These are phyloP conservation scores for Engystomops pustulosus DNA, from an alignment of 2,113 vertebrate genomes.

Conservation along the genomic window DNA sequence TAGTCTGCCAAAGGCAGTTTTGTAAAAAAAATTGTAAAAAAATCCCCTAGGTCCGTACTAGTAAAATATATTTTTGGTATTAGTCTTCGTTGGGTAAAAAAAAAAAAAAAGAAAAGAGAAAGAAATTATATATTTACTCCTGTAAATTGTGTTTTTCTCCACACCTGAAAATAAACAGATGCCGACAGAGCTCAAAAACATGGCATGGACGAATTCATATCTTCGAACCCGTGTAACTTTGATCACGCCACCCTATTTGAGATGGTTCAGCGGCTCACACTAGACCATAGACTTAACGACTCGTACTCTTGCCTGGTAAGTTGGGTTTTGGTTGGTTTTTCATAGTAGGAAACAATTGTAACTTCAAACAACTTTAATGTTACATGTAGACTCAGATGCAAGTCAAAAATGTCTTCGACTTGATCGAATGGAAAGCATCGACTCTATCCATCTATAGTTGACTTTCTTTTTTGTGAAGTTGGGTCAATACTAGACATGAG, in stretches of 20 bases:
- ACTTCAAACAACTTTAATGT: too few species aligned
- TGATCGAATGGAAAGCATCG: not conserved
- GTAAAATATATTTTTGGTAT: too few species aligned
- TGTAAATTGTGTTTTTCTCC: slow-evolving; percentile 88
- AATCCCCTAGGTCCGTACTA: too few species aligned
- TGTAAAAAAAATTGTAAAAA: too few species aligned
- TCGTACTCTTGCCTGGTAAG: slow-evolving; percentile 99
- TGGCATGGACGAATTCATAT: slow-evolving; percentile 99
- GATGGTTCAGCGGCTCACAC: slow-evolving; percentile 95
- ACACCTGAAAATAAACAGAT: slow-evolving; percentile 96
- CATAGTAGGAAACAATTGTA: too few species aligned
- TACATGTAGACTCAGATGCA: too few species aligned
- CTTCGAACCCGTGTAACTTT: slow-evolving; percentile 98
- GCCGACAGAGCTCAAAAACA: slow-evolving; percentile 99
- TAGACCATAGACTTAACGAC: slow-evolving; percentile 99
- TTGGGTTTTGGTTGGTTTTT: not conserved
- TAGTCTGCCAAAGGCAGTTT: too few species aligned
- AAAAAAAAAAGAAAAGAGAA: not conserved
- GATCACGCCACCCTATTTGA: slow-evolving; percentile 97
- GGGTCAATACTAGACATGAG: too few species aligned
- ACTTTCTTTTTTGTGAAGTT: too few species aligned
- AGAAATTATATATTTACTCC: slow-evolving; percentile 63
- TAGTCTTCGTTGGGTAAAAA: slow-evolving; percentile 7
- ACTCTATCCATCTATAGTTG: too few species aligned
- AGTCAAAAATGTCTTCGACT: not conserved